Evolutionary conservation across 1,140 invertebrate genomes (phyloP).

Genomic region (Ephestia elutella): DNA sequence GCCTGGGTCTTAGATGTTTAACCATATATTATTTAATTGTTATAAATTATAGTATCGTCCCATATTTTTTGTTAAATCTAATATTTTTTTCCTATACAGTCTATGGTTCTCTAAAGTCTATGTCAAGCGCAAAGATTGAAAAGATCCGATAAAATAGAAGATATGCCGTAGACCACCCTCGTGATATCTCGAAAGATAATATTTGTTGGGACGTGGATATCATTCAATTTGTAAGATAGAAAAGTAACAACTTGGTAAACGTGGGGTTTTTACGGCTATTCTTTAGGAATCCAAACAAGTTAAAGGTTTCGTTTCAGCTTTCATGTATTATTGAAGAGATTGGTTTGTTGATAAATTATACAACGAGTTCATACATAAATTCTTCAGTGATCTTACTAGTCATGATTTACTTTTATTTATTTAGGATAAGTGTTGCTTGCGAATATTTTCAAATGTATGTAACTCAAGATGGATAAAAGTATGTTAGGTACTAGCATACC

Average conservation of each 20-base stretch:
- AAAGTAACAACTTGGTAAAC: neutral
- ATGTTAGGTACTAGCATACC: too few relatives aligned
- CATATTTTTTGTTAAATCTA: too few relatives aligned
- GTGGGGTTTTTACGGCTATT: neutral
- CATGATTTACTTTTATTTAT: too few relatives aligned
- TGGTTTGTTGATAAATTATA: neutral
- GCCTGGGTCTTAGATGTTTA: too few relatives aligned
- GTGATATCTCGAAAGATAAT: neutral
- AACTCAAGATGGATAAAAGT: too few relatives aligned
- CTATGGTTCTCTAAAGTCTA: neutral
- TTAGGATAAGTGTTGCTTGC: too few relatives aligned
- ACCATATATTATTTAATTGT: too few relatives aligned
- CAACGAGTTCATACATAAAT: neutral
- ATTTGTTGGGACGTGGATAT: slow-evolving; percentile 3
- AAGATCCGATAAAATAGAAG: neutral
- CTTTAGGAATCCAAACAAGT: neutral
- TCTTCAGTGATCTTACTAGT: neutral
- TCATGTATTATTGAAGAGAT: neutral
- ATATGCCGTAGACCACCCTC: neutral
- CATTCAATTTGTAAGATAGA: slow-evolving; percentile 5
- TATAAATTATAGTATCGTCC: too few relatives aligned
- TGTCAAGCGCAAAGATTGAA: neutral
- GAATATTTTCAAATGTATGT: too few relatives aligned
- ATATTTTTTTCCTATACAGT: too few relatives aligned
- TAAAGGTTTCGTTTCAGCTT: neutral